A percentile compares a stretch with the other conserved stretches of the same genome.
Evolutionary conservation across 2,888 invertebrate species (phyloP).

Genomic region (Shargacucullia verbasci): DNA sequence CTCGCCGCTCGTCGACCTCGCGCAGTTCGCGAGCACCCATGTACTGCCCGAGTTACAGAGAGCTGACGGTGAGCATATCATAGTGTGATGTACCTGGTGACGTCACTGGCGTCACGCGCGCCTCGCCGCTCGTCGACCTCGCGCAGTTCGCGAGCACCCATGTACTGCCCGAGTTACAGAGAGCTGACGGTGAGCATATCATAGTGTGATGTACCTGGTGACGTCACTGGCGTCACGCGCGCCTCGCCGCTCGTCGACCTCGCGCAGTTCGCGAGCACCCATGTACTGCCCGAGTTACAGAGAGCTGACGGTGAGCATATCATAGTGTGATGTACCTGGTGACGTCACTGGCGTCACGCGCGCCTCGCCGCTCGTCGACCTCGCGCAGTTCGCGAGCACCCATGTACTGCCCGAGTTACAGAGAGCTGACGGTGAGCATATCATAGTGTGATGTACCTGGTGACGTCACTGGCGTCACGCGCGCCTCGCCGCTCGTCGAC

Average conservation of each 20-base stretch:
- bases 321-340: conserved; percentile 95
- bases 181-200: conserved; percentile 89
- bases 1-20: conserved; percentile 96
- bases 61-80: conserved; percentile 87
- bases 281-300: conserved; percentile 96
- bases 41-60: conserved; percentile 95
- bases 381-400: conserved; percentile 95
- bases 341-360: conserved; percentile 98
- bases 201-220: conserved; percentile 7
- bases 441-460: conserved; percentile 6
- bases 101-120: too few species aligned
- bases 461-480: too few species aligned
- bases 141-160: conserved; percentile 83
- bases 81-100: conserved; percentile 7
- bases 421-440: conserved; percentile 90
- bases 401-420: conserved; percentile 96
- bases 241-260: too few species aligned
- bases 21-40: conserved; percentile 96
- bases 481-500: too few species aligned
- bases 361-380: conserved; percentile 96
- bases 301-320: conserved; percentile 89
- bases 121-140: too few species aligned
- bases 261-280: conserved; percentile 73
- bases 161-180: conserved; percentile 95
- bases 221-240: too few species aligned